Evolutionary conservation across 2,113 vertebrate genomes (phyloP).

Genomic region (Xenotilapia longispinis): DNA sequence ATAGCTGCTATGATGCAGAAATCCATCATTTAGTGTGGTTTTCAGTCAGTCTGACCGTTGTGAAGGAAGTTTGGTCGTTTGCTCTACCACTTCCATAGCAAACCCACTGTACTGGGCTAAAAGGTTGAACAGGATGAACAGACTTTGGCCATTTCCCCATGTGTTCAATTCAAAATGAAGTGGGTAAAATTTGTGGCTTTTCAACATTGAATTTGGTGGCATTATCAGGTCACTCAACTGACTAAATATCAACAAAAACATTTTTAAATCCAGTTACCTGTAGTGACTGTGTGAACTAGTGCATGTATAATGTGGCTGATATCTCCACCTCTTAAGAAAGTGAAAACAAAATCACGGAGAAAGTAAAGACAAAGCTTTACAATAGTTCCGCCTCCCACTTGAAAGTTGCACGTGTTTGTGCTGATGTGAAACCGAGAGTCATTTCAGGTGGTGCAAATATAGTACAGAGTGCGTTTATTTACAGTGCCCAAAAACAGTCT

Average conservation of each 20-base stretch:
- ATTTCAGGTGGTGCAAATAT: not conserved
- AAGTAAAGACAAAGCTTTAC: not conserved
- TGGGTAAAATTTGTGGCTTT: not conserved
- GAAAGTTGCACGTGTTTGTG: not conserved
- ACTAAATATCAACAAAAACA: not conserved
- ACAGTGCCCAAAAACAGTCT: not conserved
- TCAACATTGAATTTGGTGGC: not conserved
- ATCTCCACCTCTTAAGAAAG: not conserved
- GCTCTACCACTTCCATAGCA: not conserved
- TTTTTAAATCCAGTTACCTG: not conserved
- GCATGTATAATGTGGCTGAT: not conserved
- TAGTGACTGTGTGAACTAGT: not conserved
- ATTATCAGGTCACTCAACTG: not conserved
- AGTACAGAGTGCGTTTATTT: no score
- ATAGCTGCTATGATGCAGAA: not conserved
- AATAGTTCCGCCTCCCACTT: not conserved
- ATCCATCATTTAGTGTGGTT: not conserved
- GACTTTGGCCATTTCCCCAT: not conserved
- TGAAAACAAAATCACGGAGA: not conserved
- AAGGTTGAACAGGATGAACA: not conserved
- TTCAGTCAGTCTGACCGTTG: not conserved
- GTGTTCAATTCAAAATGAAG: not conserved
- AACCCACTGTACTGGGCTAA: rapidly evolving
- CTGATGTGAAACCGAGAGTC: not conserved
- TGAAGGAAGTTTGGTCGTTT: not conserved